phyloP scores from a whole-genome alignment of 2,888 invertebrate genomes.

The Pharmacophagus antenor region DNA sequence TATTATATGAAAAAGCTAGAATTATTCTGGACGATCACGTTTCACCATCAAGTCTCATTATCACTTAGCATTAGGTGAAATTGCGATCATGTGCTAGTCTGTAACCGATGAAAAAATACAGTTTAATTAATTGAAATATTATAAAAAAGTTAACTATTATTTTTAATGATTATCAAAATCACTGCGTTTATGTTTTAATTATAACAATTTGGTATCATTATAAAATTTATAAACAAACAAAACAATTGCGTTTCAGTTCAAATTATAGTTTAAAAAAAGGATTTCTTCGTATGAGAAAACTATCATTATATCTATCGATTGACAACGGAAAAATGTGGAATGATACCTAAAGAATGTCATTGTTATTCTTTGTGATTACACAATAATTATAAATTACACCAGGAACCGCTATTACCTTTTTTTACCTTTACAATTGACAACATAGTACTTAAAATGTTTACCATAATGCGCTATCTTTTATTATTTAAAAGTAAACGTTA shows the following conservation, averaged over 20 bases:
- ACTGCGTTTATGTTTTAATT: not conserved
- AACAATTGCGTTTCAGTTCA: not conserved
- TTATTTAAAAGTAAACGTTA: not conserved
- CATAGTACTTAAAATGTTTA: constrained; percentile 1
- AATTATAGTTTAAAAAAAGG: not conserved
- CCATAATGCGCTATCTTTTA: not conserved
- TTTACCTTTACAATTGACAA: constrained; percentile 10
- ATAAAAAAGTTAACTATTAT: too few relatives aligned
- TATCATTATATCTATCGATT: constrained; percentile 10
- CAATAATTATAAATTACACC: constrained; percentile 7
- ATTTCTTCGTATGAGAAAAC: constrained; percentile 24
- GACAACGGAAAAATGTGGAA: constrained; percentile 12
- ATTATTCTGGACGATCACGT: too few relatives aligned
- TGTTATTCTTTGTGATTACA: constrained; percentile 9
- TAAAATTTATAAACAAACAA: not conserved
- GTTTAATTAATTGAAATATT: not conserved
- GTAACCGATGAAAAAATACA: too few relatives aligned
- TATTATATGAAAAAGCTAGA: too few relatives aligned
- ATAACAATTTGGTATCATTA: not conserved
- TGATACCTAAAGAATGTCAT: constrained; percentile 20
- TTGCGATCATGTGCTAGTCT: too few relatives aligned
- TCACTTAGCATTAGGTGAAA: too few relatives aligned
- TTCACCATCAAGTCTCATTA: too few relatives aligned
- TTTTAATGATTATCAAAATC: too few relatives aligned
- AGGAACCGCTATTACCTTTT: constrained; percentile 11